phyloP scores from a whole-genome alignment of 2,888 invertebrate genomes.

The Gibbula magus region DNA sequence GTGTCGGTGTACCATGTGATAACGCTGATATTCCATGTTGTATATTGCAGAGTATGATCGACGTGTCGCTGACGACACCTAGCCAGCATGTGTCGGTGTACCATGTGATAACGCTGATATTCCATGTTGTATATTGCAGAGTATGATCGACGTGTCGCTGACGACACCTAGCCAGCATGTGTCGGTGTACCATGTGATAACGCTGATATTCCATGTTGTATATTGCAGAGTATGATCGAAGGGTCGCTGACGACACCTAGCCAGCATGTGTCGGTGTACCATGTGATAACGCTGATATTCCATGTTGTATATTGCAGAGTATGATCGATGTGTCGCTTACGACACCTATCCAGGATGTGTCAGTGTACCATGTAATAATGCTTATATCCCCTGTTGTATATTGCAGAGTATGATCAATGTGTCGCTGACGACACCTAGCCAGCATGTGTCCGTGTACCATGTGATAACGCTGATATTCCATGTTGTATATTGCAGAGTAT shows the following conservation, averaged over 20 bases:
- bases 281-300: slow-evolving; percentile 55
- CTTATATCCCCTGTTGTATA: too few species aligned
- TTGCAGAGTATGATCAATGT: too few species aligned
- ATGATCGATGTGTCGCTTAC: slow-evolving; percentile 86
- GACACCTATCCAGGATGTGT: slow-evolving; percentile 86
- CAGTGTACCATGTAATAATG: slow-evolving; percentile 79
- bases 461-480: too few species aligned
- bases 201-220: slow-evolving; percentile 32
- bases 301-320: slow-evolving; percentile 77
- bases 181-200: too few species aligned
- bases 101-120: too few species aligned
- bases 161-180: not conserved
- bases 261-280: slow-evolving; percentile 85
- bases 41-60: too few species aligned
- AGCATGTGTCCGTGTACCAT: too few species aligned
- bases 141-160: not conserved
- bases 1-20: too few species aligned
- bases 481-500: slow-evolving; percentile 79
- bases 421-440: too few species aligned
- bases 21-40: too few species aligned
- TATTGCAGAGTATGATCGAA: slow-evolving; percentile 83
- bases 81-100: too few species aligned
- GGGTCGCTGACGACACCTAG: slow-evolving; percentile 85
- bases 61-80: too few species aligned
- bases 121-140: not conserved